Base-by-base conservation (phyloP, 1,140 invertebrate species). In the Manduca sexta region DNA sequence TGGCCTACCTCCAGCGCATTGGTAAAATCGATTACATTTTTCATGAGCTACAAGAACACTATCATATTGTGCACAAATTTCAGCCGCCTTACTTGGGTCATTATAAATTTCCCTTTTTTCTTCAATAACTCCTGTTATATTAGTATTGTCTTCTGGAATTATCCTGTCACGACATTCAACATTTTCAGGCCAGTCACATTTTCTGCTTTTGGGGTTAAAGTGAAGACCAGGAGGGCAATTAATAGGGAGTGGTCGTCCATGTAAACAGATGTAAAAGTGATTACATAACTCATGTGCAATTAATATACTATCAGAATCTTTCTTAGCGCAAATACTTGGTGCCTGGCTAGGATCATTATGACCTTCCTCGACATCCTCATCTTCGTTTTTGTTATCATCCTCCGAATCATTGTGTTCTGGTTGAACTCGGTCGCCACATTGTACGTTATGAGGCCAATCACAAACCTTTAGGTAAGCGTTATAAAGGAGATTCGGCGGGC, bases 381-480 rank as follows among this genome's bases (percentile, higher is more conserved):
- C 42, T 39, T 11, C 12, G 18, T 11, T 15, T 1, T 29, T 33
- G 6, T 45, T 49, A 10, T 51, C 33, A 11, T 43, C 46, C 7
- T 14, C 38, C n/a, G n/a, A n/a, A 26, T 51, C 45, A 15, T 54
- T 52, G 18, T 54, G 48, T 10, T 40, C 46, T 14, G 48, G 30
- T 13, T 56, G 40, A 11, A 45, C 37, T 52, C 64, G 46, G 15
- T 56, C 49, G 11, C 56, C 61, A 37, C 72, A 75, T 0, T 57
- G 31, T 10, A 94, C 89, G 58, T 86, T 75, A 40, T 87, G 44
- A 26, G 89, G 78, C 88, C 90, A 87, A 61, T 92, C 87, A 66
- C 92, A 88, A 39, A 87, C 64, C 74, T 89, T 73, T 11, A 59
- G 57, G 12, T 74, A 41, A 35, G 91, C 84, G 66, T 91, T 90